Evolutionary conservation across 2,113 vertebrate species (phyloP).

Genomic region (Callopanchax toddi): DNA sequence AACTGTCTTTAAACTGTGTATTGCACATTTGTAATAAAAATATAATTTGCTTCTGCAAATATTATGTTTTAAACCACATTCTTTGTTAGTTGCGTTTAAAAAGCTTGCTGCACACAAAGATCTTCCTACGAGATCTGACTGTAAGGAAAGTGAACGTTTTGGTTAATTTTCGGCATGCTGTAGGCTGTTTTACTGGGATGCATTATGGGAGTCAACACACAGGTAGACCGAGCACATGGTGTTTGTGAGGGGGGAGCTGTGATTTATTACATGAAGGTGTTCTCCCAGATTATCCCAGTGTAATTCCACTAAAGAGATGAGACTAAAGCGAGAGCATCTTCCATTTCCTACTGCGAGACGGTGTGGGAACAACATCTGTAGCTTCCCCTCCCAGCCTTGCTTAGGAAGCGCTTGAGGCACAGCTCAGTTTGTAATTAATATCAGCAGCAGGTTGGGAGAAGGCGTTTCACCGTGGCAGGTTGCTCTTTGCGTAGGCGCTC

Average conservation of each 20-base stretch:
- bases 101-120: neutral
- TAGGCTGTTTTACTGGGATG: constrained; percentile 12
- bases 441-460: constrained; percentile 64
- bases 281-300: constrained; percentile 10
- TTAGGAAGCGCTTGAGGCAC: constrained; percentile 44
- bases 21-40: no score
- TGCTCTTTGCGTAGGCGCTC: constrained; percentile 45
- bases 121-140: neutral
- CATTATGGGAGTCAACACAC: constrained; percentile 20
- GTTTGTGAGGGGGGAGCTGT: constrained; percentile 15
- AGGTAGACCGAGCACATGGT: constrained; percentile 22
- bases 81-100: constrained; percentile 1
- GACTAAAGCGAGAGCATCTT: constrained; percentile 27
- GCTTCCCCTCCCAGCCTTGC: constrained; percentile 22
- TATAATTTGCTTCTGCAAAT: neutral
- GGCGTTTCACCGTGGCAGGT: constrained; percentile 58
- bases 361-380: constrained; percentile 57
- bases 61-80: neutral
- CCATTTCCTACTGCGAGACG: constrained; percentile 19
- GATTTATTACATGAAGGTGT: constrained; percentile 35
- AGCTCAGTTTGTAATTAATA: constrained; percentile 73
- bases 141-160: neutral
- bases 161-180: neutral
- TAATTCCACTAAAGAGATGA: constrained; percentile 36
- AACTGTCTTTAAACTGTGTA: no score